phyloP scores from a whole-genome alignment of 2,888 invertebrate species.

The Melieria picta region DNA sequence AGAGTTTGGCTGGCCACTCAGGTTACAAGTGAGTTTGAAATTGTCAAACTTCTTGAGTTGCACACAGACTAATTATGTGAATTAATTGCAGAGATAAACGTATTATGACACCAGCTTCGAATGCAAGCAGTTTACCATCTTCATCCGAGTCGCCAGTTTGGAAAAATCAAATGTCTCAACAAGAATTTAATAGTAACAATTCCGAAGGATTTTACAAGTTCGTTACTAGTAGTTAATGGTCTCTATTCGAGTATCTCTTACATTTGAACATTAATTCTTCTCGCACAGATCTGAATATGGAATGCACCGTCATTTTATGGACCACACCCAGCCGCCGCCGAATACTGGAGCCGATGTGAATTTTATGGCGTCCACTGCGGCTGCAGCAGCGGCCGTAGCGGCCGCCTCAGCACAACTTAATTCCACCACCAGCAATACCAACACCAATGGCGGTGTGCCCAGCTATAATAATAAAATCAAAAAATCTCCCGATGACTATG shows the following conservation, averaged over 20 bases:
- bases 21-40: slow-evolving; percentile 55
- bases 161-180: slow-evolving; percentile 66
- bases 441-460: slow-evolving; percentile 55
- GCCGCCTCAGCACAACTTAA: slow-evolving; percentile 61
- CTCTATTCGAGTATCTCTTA: background rate
- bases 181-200: slow-evolving; percentile 64
- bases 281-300: slow-evolving; percentile 61
- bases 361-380: slow-evolving; percentile 63
- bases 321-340: slow-evolving; percentile 62
- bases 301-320: slow-evolving; percentile 65
- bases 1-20: slow-evolving; percentile 62
- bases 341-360: slow-evolving; percentile 58
- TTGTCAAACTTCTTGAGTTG: background rate
- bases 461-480: slow-evolving; percentile 54
- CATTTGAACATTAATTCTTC: background rate
- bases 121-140: slow-evolving; percentile 62
- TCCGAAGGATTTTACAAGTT: slow-evolving; percentile 65
- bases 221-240: slow-evolving; percentile 8
- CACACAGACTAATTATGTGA: background rate
- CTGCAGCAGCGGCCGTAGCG: slow-evolving; percentile 63
- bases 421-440: slow-evolving; percentile 53
- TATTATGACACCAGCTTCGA: slow-evolving; percentile 62
- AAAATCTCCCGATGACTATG: slow-evolving; percentile 59
- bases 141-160: slow-evolving; percentile 64
- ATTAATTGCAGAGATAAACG: slow-evolving; percentile 59